phyloP scores from a whole-genome alignment of 2,113 vertebrate species.

The Cavia porcellus region DNA sequence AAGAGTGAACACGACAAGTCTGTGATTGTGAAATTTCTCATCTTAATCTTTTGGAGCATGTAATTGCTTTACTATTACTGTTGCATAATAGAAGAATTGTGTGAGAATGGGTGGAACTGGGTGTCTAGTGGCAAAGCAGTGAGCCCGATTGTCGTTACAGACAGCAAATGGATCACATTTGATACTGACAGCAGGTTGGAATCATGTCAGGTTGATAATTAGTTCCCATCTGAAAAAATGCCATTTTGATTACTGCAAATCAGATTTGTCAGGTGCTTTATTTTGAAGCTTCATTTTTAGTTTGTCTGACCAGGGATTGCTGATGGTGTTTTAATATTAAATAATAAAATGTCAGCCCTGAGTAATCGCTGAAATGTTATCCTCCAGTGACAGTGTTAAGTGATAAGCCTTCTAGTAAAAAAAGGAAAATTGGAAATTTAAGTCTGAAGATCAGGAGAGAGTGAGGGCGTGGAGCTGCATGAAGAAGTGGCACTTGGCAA shows the following conservation, averaged over 20 bases:
- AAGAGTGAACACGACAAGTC: constrained; percentile 67
- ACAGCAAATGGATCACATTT: constrained; percentile 26
- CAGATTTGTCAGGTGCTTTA: constrained; percentile 65
- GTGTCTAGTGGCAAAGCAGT: constrained; percentile 22
- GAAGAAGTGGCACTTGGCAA: accelerated
- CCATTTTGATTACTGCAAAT: constrained; percentile 65
- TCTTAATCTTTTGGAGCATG: constrained; percentile 74
- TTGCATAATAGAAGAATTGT: constrained; percentile 74
- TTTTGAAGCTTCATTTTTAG: constrained; percentile 66
- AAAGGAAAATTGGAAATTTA: constrained; percentile 39
- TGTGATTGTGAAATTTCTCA: constrained; percentile 70
- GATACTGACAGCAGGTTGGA: constrained; percentile 58
- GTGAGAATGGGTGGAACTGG: constrained; percentile 63
- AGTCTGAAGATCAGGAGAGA: neutral
- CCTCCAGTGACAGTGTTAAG: constrained; percentile 50
- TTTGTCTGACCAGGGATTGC: constrained; percentile 51
- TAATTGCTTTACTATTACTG: constrained; percentile 73
- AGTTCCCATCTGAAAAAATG: constrained; percentile 68
- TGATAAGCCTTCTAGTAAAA: neutral
- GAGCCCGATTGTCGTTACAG: constrained; percentile 27
- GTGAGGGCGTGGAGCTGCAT: neutral
- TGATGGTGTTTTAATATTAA: constrained; percentile 73
- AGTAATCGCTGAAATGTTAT: constrained; percentile 39
- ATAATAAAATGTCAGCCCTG: constrained; percentile 56
- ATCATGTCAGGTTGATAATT: constrained; percentile 68